Evolutionary conservation across 2,113 vertebrate genomes (phyloP), one percentile per base, ranked within the genome.

Genomic region (Eudyptes chrysolophus): DNA sequence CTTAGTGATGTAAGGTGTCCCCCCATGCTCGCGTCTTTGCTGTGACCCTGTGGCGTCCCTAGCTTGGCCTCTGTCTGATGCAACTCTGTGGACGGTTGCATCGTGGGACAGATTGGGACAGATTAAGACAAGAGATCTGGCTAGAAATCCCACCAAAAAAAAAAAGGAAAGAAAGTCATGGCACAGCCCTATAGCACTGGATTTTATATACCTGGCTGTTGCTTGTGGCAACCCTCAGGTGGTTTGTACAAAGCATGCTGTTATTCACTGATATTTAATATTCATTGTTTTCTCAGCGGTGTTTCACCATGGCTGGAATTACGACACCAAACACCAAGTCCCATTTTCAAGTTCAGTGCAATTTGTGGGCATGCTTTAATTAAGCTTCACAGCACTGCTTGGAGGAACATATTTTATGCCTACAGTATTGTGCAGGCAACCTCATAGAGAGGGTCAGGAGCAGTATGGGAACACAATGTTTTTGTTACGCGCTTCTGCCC

Each of bases 31-130:
- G 1, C 0, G 0, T 62, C 26, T 86, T 68, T 77, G 34, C 46
- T 48, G 52, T 76, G 65, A 69, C 17, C 20, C 27, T 0, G 0
- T 58, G 62, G 32, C 5, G 2, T 44, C n/a, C n/a, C 34, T 34
- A 79, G 26, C 40, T 55, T 79, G 29, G 21, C n/a, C 16, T 44
- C 51, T 78, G 64, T n/a, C 80, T 93, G 77, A 82, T 71, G 70
- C 60, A 75, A 18, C 21, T 72, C 65, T 55, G 55, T 32, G 44
- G 13, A 16, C 3, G 9, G 24, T 70, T 85, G 42, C 86, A 36
- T 51, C 4, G 1, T 14, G n/a, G 72, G 58, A 19, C 30, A 75
- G 46, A 78, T 93, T 57, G 62, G 74, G 89, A 34, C 76, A 85
- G 16, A 42, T 42, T 42, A 42, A 42, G 42, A 42, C 42, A 42